Conservation (phyloP, 1,140 invertebrate genomes). For the Periplaneta americana region DNA sequence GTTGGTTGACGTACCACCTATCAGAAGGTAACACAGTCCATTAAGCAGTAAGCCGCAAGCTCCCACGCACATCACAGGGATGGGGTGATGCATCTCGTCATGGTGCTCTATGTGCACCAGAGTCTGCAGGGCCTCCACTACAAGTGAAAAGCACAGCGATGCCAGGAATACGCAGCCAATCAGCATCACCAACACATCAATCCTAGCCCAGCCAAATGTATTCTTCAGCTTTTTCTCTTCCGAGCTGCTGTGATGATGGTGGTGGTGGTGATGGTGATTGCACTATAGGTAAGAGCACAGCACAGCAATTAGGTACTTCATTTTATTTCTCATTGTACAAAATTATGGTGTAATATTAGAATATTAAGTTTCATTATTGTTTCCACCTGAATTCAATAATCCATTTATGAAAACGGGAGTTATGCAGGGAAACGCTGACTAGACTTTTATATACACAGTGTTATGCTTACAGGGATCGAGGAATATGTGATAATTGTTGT, state of each 20-base stretch:
- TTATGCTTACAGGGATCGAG: no score
- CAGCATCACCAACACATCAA: slow-evolving; percentile 76
- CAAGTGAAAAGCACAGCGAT: slow-evolving; percentile 75
- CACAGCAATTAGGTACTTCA: no score
- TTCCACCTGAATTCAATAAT: no score
- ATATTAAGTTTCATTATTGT: no score
- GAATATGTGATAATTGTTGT: no score
- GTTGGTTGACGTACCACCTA: slow-evolving; percentile 56
- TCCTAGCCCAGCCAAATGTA: slow-evolving; percentile 87
- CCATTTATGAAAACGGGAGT: no score
- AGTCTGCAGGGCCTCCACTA: slow-evolving; percentile 76
- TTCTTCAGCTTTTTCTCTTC: slow-evolving; percentile 67
- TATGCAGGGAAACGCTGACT: no score
- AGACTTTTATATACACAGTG: no score
- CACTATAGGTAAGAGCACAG: no score
- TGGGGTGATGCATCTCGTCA: slow-evolving; percentile 62
- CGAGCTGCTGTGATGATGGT: slow-evolving; percentile 10
- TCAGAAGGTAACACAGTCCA: slow-evolving; percentile 62
- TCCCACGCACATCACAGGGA: slow-evolving; percentile 55
- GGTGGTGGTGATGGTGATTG: background rate
- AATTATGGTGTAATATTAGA: no score
- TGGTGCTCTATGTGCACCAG: slow-evolving; percentile 69
- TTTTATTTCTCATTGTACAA: no score
- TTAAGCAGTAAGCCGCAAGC: slow-evolving; percentile 61
- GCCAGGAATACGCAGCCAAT: slow-evolving; percentile 78